Evolutionary conservation across 2,113 vertebrate genomes (phyloP).

Genomic region (Erinaceus europaeus): DNA sequence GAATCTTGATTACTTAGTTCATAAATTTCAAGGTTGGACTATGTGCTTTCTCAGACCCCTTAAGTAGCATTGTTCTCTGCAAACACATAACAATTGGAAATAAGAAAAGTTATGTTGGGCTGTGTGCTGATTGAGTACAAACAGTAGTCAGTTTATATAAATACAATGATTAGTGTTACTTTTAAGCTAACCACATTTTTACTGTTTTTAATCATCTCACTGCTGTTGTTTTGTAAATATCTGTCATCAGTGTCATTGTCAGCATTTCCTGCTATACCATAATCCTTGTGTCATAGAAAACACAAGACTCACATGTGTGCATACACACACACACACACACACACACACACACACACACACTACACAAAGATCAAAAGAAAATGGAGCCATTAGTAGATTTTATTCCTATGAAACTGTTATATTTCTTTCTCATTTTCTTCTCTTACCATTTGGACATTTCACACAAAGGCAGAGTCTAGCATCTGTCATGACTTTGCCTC

Average conservation of each 20-base stretch:
- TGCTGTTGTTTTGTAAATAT: background rate
- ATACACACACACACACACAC: rapidly evolving
- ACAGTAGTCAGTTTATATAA: background rate
- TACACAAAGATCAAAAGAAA: background rate
- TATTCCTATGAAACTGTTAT: background rate
- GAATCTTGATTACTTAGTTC: background rate
- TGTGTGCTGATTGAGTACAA: background rate
- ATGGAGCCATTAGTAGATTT: background rate
- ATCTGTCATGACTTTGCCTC: background rate
- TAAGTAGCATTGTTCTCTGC: background rate
- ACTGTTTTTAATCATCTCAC: background rate
- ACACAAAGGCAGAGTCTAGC: background rate
- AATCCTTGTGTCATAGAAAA: background rate
- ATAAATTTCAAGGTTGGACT: background rate
- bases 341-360: background rate
- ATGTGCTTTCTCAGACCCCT: background rate
- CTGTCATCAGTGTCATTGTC: background rate
- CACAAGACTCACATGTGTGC: background rate
- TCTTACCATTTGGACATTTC: background rate
- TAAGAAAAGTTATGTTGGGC: background rate
- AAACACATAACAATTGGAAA: background rate
- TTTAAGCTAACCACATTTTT: background rate
- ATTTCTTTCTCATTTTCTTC: background rate
- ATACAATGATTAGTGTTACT: background rate
- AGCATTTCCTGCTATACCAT: background rate